These are phyloP conservation scores for Agrilus cyanescens DNA, from an alignment of 2,888 invertebrate genomes.

Conservation along the genomic window DNA sequence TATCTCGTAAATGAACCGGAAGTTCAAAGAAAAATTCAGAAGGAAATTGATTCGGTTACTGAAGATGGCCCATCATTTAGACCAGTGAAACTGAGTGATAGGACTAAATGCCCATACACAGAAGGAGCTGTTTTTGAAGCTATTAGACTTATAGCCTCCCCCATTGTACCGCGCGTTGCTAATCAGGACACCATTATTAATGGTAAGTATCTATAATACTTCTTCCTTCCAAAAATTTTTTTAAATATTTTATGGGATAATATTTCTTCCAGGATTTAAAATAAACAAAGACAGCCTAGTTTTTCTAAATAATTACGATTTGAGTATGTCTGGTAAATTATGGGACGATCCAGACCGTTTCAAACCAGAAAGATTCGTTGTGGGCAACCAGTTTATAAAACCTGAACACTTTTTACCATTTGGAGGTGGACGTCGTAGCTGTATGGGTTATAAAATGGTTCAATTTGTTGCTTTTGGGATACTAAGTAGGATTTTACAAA, in stretches of 20 bases:
- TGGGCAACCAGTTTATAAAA: conserved; percentile 40
- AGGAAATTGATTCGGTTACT: conserved; percentile 38
- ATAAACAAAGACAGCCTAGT: conserved; percentile 50
- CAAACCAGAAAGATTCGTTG: conserved; percentile 49
- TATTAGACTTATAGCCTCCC: conserved; percentile 49
- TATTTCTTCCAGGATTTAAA: conserved; percentile 40
- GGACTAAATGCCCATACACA: conserved; percentile 39
- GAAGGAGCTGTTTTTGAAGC: conserved; percentile 49
- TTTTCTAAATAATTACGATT: conserved; percentile 53
- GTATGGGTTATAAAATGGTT: conserved; percentile 56
- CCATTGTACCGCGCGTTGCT: conserved; percentile 55
- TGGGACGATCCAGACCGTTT: conserved; percentile 49
- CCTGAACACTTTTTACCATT: conserved; percentile 55
- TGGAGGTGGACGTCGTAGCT: conserved; percentile 50
- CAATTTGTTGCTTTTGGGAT: conserved; percentile 44
- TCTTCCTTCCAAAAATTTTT: background rate
- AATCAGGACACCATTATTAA: conserved; percentile 47
- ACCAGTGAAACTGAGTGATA: conserved; percentile 29
- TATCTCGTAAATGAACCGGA: conserved; percentile 41
- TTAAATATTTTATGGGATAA: conserved; percentile 4
- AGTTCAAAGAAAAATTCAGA: conserved; percentile 41
- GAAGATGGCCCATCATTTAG: conserved; percentile 19
- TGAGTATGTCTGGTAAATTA: conserved; percentile 48
- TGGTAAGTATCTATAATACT: conserved; percentile 34
- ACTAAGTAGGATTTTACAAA: conserved; percentile 42